These are phyloP conservation scores for Pogonognathellus flavescens DNA, from an alignment of 1,140 invertebrate genomes.

Conservation along the genomic window DNA sequence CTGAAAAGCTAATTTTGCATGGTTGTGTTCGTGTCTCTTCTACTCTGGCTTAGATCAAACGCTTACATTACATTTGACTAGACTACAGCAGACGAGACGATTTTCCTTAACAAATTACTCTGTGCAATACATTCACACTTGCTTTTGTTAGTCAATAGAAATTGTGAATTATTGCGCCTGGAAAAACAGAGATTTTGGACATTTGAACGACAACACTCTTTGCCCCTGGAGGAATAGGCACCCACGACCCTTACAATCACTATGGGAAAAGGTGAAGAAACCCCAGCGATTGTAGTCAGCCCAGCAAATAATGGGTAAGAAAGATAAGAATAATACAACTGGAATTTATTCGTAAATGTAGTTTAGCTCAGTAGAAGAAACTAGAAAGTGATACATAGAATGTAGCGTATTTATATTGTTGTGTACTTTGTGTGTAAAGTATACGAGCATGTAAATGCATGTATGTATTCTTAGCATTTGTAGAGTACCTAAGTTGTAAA, in stretches of 20 bases:
- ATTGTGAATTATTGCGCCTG: neutral
- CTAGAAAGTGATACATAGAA: no score
- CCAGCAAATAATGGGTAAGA: slow-evolving; percentile 14
- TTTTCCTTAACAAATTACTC: slow-evolving; percentile 25
- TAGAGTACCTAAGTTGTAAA: neutral
- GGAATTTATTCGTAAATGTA: no score
- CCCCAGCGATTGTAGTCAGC: slow-evolving; percentile 2
- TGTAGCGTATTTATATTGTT: no score
- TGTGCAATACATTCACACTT: slow-evolving; percentile 21
- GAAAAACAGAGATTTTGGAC: neutral
- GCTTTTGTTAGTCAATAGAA: slow-evolving; percentile 18
- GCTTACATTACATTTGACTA: slow-evolving; percentile 14
- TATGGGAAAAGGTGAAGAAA: slow-evolving; percentile 14
- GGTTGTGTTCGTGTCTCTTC: slow-evolving; percentile 8
- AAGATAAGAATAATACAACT: slow-evolving; percentile 2
- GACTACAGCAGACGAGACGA: slow-evolving; percentile 31
- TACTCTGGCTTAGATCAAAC: slow-evolving; percentile 8
- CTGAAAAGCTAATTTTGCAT: slow-evolving; percentile 46
- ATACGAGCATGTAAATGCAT: no score
- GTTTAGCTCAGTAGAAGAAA: no score
- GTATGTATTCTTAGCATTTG: no score
- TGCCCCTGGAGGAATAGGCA: neutral
- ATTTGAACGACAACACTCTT: slow-evolving; percentile 11
- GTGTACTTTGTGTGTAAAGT: no score
- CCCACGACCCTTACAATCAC: neutral